Percentiles rank a stretch among this genome's conserved stretches.
Evolutionary conservation across 2,888 invertebrate species (phyloP).

Genomic region (Danaus chrysippus): DNA sequence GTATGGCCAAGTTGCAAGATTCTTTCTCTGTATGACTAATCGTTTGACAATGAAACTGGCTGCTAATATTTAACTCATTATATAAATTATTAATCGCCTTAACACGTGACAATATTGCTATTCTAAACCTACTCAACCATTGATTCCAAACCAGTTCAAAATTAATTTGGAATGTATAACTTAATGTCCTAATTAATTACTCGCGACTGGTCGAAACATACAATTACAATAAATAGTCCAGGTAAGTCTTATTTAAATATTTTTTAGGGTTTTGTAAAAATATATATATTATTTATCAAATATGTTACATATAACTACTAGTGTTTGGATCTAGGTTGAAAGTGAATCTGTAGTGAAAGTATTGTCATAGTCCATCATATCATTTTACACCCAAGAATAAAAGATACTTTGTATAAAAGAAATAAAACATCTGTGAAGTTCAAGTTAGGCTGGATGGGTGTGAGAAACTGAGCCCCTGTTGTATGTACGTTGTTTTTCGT

Average conservation of each 20-base stretch:
- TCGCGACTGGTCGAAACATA: neutral
- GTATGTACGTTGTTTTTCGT: constrained; percentile 5
- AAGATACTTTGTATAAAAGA: constrained; percentile 15
- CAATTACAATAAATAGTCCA: no score
- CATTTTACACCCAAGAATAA: constrained; percentile 27
- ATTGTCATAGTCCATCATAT: constrained; percentile 35
- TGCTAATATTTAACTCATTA: no score
- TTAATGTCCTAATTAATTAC: neutral
- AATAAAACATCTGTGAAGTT: constrained; percentile 15
- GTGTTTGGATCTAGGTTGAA: constrained; percentile 15
- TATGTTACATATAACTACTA: neutral
- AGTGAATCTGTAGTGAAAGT: constrained; percentile 43
- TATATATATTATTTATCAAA: no score
- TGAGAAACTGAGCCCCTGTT: constrained; percentile 26
- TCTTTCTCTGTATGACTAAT: neutral
- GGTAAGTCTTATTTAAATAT: no score
- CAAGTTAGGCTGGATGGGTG: constrained; percentile 20
- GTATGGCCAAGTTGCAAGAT: neutral
- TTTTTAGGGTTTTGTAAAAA: no score
- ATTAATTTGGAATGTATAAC: neutral
- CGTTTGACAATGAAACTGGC: no score
- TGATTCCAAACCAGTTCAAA: no score
- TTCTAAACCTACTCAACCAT: no score
- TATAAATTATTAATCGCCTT: no score
- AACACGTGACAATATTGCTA: no score